Base-by-base conservation (phyloP, 1,140 invertebrate species). In the Holotrichia oblita region DNA sequence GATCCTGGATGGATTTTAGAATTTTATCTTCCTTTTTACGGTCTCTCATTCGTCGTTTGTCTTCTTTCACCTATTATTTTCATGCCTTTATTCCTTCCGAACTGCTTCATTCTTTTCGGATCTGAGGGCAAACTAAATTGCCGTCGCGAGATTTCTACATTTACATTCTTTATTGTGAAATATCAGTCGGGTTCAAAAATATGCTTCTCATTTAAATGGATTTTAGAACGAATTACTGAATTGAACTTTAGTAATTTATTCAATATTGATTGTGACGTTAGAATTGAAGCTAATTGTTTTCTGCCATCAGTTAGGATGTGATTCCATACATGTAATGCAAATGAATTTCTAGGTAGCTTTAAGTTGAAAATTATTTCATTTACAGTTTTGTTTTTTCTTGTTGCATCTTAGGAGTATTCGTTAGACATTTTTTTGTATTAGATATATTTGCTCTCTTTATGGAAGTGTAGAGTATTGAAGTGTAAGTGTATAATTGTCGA, bases 101-200 rank as follows among this genome's bases (percentile, higher is more conserved):
- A 44, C 42, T 44, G 20, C 9, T 34, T 34, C 22, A 12, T 27
- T 69, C 10, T 69, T 34, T 69, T 34, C 61, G 61, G 12, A 27
- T 69, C 9, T 17, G 14, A 48, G 48, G 48, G 27, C 3, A 2
- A 22, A 10, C 6, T 22, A 69, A 69, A 69, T 69, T 69, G 27
- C 61, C 22, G 61, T 14, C 61, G 61, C 14, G 61, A 69, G 61
- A 22, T 69, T 69, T 69, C 22, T 27, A 69, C 61, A 69, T 34
- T 69, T 69, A 34, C 24, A 69, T 69, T 69, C 27, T 69, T 69
- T 69, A 69, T 69, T 69, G 61, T 69, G 27, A 69, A 69, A 69
- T 69, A 69, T 69, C 22, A 20, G 61, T 4, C 20, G 9, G 12
- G 61, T 22, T 34, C 12, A 69, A 20, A 61, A 61, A 22, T 69